Evolutionary conservation across 2,888 invertebrate genomes (phyloP), one percentile per base, ranked within the genome.

Genomic region (Stictocephala bisonia): DNA sequence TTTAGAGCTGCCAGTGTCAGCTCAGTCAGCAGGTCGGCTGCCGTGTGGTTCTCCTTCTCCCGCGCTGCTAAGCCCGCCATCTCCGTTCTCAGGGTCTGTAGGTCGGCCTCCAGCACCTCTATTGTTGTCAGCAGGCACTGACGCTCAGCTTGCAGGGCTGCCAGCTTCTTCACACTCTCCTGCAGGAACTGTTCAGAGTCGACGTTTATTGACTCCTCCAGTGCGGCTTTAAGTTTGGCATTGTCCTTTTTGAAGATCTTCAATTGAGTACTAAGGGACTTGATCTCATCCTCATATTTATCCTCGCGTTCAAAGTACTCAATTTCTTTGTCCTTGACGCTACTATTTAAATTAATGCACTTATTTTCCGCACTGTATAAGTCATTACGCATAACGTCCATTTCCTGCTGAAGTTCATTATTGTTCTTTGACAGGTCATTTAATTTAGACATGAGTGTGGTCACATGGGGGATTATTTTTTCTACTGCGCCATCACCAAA

Each of bases 71-170:
- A 9, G 3, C 27, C 35, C 35, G 18, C 18, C 58, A 58, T 11
- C 15, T 58, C 35, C 9, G 35, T 9, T 20, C 58, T 29, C 31
- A 58, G 35, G 18, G 31, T n/a, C 6, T 4, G 6, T 20, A 58
- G 7, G 35, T 58, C 58, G 18, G 58, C 58, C 35, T 58, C 58
- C 58, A 31, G 18, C 31, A 58, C 58, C 20, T 58, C 58, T 9
- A 58, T 58, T 15, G 58, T 58, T 4, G 58, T 58, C 15, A 58
- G 58, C 3, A 58, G 58, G 15, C 58, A 31, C 27, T 26, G 29
- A 2, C 58, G 31, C 35, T 58, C 58, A 15, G 29, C 58, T 18
- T 29, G 6, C 15, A 29, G 15, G 2, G 20, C 18, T 6, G n/a
- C 35, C 13, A 58, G 2, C 35, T 20, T 58, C 35, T 35, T 20